Percentiles rank a stretch among this genome's conserved stretches.
Evolutionary conservation across 2,888 invertebrate genomes (phyloP).

Genomic region (Fabriciana adippe): DNA sequence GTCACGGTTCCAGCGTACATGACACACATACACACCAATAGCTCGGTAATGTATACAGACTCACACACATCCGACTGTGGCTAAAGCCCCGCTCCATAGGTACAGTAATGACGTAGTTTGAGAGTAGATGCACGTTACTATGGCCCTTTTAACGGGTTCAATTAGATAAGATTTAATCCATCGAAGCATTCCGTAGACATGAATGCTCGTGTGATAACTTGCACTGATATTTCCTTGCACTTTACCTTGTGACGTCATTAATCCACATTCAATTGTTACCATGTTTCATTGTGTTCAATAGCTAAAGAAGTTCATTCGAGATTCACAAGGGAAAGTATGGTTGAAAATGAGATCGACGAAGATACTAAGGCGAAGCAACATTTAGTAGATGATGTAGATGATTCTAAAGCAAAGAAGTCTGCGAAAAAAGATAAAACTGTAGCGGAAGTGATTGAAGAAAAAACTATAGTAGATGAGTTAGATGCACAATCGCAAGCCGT

Average conservation of each 20-base stretch:
- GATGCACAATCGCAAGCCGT: slow-evolving; percentile 57
- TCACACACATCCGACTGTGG: slow-evolving; percentile 26
- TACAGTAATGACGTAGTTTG: slow-evolving; percentile 51
- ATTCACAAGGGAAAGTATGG: slow-evolving; percentile 71
- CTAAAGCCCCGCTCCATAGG: slow-evolving; percentile 37
- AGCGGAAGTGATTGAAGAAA: slow-evolving; percentile 57
- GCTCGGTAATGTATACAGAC: slow-evolving; percentile 53
- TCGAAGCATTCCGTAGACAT: slow-evolving; percentile 71
- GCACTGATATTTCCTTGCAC: slow-evolving; percentile 39
- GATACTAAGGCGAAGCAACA: slow-evolving; percentile 55
- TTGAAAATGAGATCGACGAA: slow-evolving; percentile 77
- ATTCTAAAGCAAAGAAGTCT: slow-evolving; percentile 50
- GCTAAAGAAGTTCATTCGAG: slow-evolving; percentile 79
- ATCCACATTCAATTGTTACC: slow-evolving; percentile 46
- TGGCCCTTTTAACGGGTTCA: slow-evolving; percentile 51
- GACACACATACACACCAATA: slow-evolving; percentile 41
- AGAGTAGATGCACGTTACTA: slow-evolving; percentile 64
- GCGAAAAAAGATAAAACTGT: slow-evolving; percentile 56
- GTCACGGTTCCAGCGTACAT: slow-evolving; percentile 40
- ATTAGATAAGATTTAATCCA: slow-evolving; percentile 50
- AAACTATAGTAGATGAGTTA: slow-evolving; percentile 56
- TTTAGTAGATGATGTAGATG: slow-evolving; percentile 53
- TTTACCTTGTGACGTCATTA: slow-evolving; percentile 58
- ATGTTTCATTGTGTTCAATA: slow-evolving; percentile 67
- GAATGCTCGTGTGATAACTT: slow-evolving; percentile 63